These are phyloP conservation scores for Hippocampus comes DNA, from an alignment of 2,113 vertebrate genomes.

Conservation along the genomic window DNA sequence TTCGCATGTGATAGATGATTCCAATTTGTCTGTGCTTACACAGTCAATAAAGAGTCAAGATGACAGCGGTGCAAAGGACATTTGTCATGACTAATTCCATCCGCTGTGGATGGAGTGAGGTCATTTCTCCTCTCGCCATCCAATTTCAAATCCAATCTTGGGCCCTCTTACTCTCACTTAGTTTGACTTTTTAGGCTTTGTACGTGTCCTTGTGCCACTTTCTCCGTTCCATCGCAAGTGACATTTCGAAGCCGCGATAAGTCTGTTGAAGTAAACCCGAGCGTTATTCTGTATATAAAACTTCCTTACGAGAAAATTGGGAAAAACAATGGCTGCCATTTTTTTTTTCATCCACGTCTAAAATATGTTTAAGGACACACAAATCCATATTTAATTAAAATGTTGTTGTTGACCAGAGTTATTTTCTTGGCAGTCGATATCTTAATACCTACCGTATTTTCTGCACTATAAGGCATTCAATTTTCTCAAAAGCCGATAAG, in stretches of 20 bases:
- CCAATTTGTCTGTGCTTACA: slow-evolving; percentile 22
- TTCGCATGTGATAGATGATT: slow-evolving; percentile 3
- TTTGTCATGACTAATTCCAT: slow-evolving; percentile 24
- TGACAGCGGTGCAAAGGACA: neutral
- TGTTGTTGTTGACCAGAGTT: neutral
- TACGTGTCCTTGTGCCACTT: neutral
- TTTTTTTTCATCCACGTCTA: no score
- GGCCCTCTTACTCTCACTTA: neutral
- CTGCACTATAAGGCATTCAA: no score
- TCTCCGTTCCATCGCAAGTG: neutral
- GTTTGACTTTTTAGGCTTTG: neutral
- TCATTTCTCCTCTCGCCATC: neutral
- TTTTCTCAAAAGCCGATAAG: no score
- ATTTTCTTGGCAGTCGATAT: neutral
- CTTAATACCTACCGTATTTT: neutral
- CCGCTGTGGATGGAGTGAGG: neutral
- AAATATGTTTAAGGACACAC: no score
- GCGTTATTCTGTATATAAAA: neutral
- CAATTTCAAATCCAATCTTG: slow-evolving; percentile 1
- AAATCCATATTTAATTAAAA: no score
- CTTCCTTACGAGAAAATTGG: neutral
- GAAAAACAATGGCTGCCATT: no score
- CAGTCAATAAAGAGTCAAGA: slow-evolving; percentile 1
- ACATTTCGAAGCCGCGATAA: neutral
- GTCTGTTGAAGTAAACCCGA: neutral